phyloP scores from a whole-genome alignment of 2,113 vertebrate genomes.

The Ptychochromis oligacanthus region DNA sequence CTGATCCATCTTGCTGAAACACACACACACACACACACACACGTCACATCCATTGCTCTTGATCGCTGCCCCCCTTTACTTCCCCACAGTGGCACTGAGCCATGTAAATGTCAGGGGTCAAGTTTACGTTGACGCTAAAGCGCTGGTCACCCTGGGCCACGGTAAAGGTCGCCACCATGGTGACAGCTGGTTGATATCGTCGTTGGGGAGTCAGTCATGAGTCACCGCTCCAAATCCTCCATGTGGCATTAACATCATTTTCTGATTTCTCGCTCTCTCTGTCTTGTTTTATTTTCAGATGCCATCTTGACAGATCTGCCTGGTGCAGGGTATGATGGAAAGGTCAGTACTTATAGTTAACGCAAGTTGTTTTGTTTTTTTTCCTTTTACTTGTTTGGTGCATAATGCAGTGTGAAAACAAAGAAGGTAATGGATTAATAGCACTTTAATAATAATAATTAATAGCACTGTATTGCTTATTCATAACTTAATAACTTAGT shows the following conservation, averaged over 20 bases:
- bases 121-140: conserved; percentile 73
- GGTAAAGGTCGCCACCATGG: conserved; percentile 76
- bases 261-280: conserved; percentile 37
- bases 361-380: background rate
- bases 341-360: conserved; percentile 47
- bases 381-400: background rate
- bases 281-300: conserved; percentile 36
- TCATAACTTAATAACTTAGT: background rate
- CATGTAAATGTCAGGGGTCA: conserved; percentile 81
- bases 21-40: conserved; percentile 1
- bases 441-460: too few relatives aligned
- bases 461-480: background rate
- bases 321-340: conserved; percentile 39
- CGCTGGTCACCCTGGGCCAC: conserved; percentile 74
- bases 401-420: background rate
- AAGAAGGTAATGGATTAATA: background rate
- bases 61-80: conserved; percentile 29
- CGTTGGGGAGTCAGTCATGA: conserved; percentile 55
- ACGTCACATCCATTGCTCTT: conserved; percentile 45
- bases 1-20: background rate
- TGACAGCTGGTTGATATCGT: conserved; percentile 72
- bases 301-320: conserved; percentile 59
- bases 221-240: conserved; percentile 65
- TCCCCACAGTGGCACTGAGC: conserved; percentile 54
- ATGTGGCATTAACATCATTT: conserved; percentile 70